Evolutionary conservation across 2,797 vertebrate genomes (phyloP).

Genomic region (Micromesistius poutassou): DNA sequence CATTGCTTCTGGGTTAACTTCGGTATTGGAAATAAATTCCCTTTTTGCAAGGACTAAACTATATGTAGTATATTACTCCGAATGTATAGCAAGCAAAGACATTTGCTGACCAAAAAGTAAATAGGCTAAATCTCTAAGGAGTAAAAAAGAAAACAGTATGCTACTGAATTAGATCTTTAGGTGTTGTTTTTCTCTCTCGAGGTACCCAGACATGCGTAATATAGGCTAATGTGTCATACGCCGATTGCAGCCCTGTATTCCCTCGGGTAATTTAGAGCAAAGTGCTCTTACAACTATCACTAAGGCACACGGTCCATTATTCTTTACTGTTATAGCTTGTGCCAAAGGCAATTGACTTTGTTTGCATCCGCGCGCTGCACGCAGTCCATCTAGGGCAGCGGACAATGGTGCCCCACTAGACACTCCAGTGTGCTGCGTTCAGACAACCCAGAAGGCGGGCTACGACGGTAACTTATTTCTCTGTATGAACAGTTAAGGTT

Average conservation of each 20-base stretch:
- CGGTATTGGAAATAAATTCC: neutral
- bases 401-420: constrained; percentile 37
- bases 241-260: neutral
- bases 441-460: constrained; percentile 13
- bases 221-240: neutral
- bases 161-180: neutral
- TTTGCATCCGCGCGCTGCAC: constrained; percentile 44
- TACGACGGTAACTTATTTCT: constrained; percentile 1
- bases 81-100: no score
- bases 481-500: neutral
- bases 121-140: neutral
- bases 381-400: constrained; percentile 46
- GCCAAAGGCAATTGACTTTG: constrained; percentile 55
- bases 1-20: neutral
- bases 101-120: neutral
- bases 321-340: constrained; percentile 24
- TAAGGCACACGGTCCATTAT: constrained; percentile 35
- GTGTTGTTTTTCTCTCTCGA: neutral
- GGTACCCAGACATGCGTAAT: neutral
- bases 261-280: constrained; percentile 16
- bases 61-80: no score
- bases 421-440: neutral
- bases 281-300: constrained; percentile 24
- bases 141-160: neutral
- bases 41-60: neutral